Base-by-base conservation (phyloP, 1,140 invertebrate species). In the Oncopeltus fasciatus region DNA sequence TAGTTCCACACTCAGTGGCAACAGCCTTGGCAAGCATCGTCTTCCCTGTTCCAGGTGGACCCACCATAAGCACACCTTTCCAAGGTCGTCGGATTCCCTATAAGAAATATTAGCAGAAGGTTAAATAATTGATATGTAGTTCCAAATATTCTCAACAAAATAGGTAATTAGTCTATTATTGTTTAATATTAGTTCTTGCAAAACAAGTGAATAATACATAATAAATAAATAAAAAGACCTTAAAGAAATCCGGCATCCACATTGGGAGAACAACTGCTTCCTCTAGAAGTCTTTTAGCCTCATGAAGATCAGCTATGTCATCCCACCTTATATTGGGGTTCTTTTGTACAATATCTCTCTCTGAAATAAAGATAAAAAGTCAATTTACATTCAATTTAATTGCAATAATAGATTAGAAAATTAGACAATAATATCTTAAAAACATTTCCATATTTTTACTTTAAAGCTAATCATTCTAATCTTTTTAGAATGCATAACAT, bases 11-110 rank as follows among this genome's bases (percentile, higher is more conserved):
- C 79, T 99, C 96, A 0, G 96, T 99, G 20, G 97, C 97, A 2
- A 99, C 95, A 9, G 96, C 97, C 78, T 99, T 99, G 18, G 97
- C 96, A 49, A 99, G 76, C 89, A 99, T 92, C 0, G 97, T 99
- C 81, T 99, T 99, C 14, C 97, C 97, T 2, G 96, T 99, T 46
- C 97, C 96, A 3, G 89, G 95, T 18, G 95, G 95, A 2, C 95
- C 94, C 63, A 95, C 93, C 94, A 98, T 96, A 59, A 98, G 72
- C 9, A 98, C 93, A 18, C 95, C 95, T 79, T 95, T 90, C 88
- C 89, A 93, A 49, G 89, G 90, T 66, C 89, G 74, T 26, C 92
- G 80, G 68, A 98, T 98, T 27, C 93, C 92, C 82, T 88, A 71
- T 12, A 70, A 71, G 69, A 66, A 62, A 59, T 56, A 58, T 58